Base-by-base conservation (phyloP, 2,797 vertebrate species). In the Takifugu rubripes region DNA sequence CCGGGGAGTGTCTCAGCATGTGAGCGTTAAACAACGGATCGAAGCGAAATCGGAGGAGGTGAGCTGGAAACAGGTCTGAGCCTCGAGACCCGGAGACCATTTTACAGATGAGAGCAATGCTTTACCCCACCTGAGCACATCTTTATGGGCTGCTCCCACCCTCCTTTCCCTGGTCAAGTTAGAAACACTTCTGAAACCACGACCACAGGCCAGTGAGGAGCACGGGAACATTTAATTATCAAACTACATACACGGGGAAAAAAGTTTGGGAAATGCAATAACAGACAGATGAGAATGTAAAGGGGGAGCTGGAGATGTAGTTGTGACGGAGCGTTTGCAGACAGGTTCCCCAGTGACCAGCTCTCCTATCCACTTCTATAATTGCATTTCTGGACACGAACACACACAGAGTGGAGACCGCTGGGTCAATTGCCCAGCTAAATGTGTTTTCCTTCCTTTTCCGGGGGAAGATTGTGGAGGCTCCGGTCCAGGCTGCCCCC, bases 341-440 rank as follows among this genome's bases (percentile, higher is more conserved):
- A 36, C 33, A 40, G 36, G 66, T 68, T 90, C 88, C 85, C 89
- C 86, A 84, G 89, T 87, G 91, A 92, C 88, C 84, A 81, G 84
- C 89, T 84, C 81, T 83, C 89, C 86, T 84, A 91, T 91, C 90
- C 77, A 91, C 49, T 91, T 87, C 89, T 94, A 94, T 95, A 95
- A 96, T 94, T 94, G 93, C 92, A 93, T 93, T 94, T 90, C 86
- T 91, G 69, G 72, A 62, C 54, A 78, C 65, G 54, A 65, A 62
- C 25, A 12, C 52, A 46, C 42, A 71, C 50, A 66, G 45, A 54
- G 47, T 31, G 56, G 64, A 65, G 81, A 77, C 78, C 83, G 70
- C 55, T 1, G 11, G 88, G 84, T 90, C 89, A 90, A 89, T 81
- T 85, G 82, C 83, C 71, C 82, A 77, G 77, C 87, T 87, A 90